Conservation (phyloP, 1,140 invertebrate genomes). For the Zaprionus lachaisei region DNA sequence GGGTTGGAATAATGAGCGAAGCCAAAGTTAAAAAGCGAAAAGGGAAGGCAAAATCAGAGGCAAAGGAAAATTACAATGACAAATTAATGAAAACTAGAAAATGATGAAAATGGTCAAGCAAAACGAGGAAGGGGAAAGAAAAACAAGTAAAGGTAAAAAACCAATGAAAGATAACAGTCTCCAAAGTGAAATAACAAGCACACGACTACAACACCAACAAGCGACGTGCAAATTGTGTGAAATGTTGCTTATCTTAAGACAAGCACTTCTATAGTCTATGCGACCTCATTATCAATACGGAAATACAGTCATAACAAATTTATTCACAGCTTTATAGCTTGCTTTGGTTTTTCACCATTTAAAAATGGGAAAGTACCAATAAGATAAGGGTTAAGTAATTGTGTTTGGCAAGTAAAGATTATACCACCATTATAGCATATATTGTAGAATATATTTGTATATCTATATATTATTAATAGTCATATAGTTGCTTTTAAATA, state of each 20-base stretch:
- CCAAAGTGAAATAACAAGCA: slow-evolving; percentile 25
- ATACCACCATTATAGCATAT: neutral
- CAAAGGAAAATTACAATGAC: slow-evolving; percentile 65
- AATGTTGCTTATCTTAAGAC: slow-evolving; percentile 18
- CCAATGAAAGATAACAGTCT: neutral
- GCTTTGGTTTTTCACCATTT: neutral
- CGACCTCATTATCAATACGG: slow-evolving; percentile 1
- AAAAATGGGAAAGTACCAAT: neutral
- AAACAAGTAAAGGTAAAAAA: slow-evolving; percentile 9
- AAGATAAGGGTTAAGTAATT: slow-evolving; percentile 9
- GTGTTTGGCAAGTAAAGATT: neutral
- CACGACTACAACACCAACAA: neutral
- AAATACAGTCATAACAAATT: slow-evolving; percentile 4
- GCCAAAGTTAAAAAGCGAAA: neutral
- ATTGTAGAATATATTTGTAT: neutral
- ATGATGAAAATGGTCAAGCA: slow-evolving; percentile 44
- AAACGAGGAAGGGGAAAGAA: slow-evolving; percentile 1
- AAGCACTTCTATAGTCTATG: neutral
- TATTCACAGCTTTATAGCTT: neutral
- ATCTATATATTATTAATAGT: neutral
- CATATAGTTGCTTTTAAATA: neutral
- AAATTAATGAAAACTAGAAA: slow-evolving; percentile 65
- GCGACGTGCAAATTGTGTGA: neutral
- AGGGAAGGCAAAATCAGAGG: slow-evolving; percentile 12
- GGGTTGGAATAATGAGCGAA: neutral